Evolutionary conservation across 2,888 invertebrate species (phyloP), one percentile per base, ranked within the genome.

Genomic region (Caenorhabditis becei): DNA sequence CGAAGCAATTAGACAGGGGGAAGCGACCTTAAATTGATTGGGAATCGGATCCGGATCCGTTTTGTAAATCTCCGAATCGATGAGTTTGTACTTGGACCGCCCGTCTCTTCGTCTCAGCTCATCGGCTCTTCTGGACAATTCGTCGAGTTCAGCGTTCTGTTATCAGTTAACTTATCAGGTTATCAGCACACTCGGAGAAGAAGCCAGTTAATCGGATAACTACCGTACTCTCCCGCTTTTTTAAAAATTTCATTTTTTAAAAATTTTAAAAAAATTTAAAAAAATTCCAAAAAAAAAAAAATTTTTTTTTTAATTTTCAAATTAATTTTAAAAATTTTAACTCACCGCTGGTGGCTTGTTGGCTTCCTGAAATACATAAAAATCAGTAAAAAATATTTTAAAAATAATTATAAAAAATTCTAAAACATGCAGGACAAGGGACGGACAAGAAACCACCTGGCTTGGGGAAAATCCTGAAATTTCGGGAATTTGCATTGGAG

Each of bases 141-240:
- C 89, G 72, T 90, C 90, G 61, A 91, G 77, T n/a, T 91, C 90
- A 58, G 86, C 87, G 70, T 83, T 86, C 90, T 90, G 75, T 28
- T 32, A 7, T 32, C 10, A 32, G 32, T 32, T 32, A 7, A 10
- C 10, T 32, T 7, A 7, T 32, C 32, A 32, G 10, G 61, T 53
- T 51, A 58, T 59, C 23, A n/a, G n/a, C n/a, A n/a, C n/a, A n/a
- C n/a, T n/a, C n/a, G n/a, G n/a, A n/a, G n/a, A n/a, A n/a, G n/a
- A n/a, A n/a, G n/a, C n/a, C n/a, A n/a, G n/a, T n/a, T n/a, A n/a
- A n/a, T n/a, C n/a, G n/a, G n/a, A n/a, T 32, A 32, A 10, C 41
- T 18, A 58, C 58, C 56, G 67, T 58, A 37, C 54, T 18, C 37
- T n/a, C 28, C 35, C n/a, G n/a, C n/a, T n/a, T n/a, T n/a, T n/a